Percentiles rank a stretch among this genome's conserved stretches.
These are phyloP conservation scores for Spinibarbus caldwelli DNA, from an alignment of 2,797 vertebrate species.

Conservation along the genomic window DNA sequence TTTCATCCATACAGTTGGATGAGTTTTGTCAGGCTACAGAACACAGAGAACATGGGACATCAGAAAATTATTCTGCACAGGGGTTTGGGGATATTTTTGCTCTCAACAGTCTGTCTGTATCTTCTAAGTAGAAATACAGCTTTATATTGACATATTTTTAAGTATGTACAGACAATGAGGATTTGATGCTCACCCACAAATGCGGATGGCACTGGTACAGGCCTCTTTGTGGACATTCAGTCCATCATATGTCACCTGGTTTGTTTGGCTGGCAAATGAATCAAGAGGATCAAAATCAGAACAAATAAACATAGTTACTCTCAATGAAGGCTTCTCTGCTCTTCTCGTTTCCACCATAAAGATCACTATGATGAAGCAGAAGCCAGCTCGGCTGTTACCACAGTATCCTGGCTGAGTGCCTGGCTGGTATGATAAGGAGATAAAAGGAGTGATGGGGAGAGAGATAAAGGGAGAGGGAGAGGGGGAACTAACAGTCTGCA, in stretches of 20 bases:
- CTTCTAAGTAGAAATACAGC: not conserved
- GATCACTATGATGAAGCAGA: slow-evolving; percentile 75
- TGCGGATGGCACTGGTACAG: not conserved
- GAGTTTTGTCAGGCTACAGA: not conserved
- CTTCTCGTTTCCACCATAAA: slow-evolving; percentile 62
- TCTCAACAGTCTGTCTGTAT: not conserved
- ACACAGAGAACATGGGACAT: not conserved
- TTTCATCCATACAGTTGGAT: slow-evolving; percentile 9
- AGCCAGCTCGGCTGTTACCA: slow-evolving; percentile 88
- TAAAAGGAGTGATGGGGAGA: slow-evolving; percentile 60
- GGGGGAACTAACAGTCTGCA: slow-evolving; percentile 65
- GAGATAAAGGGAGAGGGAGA: slow-evolving; percentile 63
- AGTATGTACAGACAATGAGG: not conserved
- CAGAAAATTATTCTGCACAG: not conserved
- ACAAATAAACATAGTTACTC: not conserved
- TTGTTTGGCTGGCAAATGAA: not conserved
- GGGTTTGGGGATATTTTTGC: not conserved
- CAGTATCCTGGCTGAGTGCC: slow-evolving; percentile 90
- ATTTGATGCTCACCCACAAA: not conserved
- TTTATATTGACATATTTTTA: not conserved
- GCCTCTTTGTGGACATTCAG: not conserved
- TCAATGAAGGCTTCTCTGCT: slow-evolving; percentile 4
- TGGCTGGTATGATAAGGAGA: slow-evolving; percentile 79
- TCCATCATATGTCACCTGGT: not conserved
- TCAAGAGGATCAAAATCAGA: not conserved